Evolutionary conservation across 2,888 invertebrate genomes (phyloP).

Genomic region (Bhutanitis thaidina): DNA sequence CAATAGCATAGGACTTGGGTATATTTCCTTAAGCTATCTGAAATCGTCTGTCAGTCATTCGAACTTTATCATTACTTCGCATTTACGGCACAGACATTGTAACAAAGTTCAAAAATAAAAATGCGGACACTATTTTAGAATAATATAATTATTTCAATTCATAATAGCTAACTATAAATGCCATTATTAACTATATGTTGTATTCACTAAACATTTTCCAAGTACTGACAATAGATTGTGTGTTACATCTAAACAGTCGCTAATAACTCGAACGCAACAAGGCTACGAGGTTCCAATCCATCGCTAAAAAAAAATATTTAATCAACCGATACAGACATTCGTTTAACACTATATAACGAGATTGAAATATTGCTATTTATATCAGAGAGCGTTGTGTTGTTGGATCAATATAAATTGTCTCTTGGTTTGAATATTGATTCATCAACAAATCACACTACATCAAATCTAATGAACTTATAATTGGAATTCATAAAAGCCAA

Average conservation of each 20-base stretch:
- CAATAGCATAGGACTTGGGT: too few relatives aligned
- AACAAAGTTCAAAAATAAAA: constrained; percentile 52
- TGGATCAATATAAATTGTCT: not conserved
- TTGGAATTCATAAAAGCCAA: too few relatives aligned
- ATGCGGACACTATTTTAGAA: constrained; percentile 75
- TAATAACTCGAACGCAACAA: constrained; percentile 30
- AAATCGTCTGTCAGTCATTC: too few relatives aligned
- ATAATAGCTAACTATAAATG: constrained; percentile 80
- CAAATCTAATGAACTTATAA: too few relatives aligned
- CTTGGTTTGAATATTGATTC: too few relatives aligned
- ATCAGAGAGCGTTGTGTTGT: not conserved
- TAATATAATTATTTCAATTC: constrained; percentile 80
- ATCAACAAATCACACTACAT: too few relatives aligned
- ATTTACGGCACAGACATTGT: too few relatives aligned
- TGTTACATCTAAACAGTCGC: constrained; percentile 48
- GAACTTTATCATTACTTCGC: too few relatives aligned
- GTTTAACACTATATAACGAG: not conserved
- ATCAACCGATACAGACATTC: not conserved
- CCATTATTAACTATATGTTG: constrained; percentile 67
- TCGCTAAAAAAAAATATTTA: not conserved
- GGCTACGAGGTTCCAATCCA: not conserved
- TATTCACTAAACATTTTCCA: constrained; percentile 62
- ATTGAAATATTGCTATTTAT: not conserved
- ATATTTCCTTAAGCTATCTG: too few relatives aligned
- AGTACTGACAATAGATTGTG: constrained; percentile 49